Percentiles rank a stretch among this genome's conserved stretches.
These are phyloP conservation scores for Seladonia tumulorum DNA, from an alignment of 2,888 invertebrate species.

Conservation along the genomic window DNA sequence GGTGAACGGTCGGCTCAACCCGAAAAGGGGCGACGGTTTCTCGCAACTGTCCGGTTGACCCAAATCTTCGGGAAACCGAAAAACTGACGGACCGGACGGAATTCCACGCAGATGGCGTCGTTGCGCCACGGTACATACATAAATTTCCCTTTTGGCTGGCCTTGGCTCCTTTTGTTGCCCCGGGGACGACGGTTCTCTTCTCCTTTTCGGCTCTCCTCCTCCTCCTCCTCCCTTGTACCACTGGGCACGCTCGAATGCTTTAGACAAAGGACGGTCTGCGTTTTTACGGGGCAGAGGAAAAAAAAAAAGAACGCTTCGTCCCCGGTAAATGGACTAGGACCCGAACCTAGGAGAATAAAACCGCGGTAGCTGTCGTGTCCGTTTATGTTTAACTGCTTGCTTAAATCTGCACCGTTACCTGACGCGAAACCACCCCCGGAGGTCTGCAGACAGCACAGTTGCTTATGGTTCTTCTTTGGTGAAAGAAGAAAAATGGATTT, in stretches of 20 bases:
- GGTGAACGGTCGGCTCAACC: constrained; percentile 69
- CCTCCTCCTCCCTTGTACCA: constrained; percentile 25
- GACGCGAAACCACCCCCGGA: not conserved
- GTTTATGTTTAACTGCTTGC: constrained; percentile 51
- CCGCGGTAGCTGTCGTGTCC: constrained; percentile 56
- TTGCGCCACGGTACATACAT: constrained; percentile 73
- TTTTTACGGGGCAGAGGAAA: constrained; percentile 22
- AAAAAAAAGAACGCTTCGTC: constrained; percentile 21
- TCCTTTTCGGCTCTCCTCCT: not conserved
- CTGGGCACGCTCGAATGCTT: constrained; percentile 55
- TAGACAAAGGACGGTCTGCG: constrained; percentile 60
- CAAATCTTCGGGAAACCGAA: constrained; percentile 73
- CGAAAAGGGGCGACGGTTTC: constrained; percentile 64
- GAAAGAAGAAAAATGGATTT: not conserved
- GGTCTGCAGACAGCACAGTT: not conserved
- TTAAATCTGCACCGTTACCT: constrained; percentile 26
- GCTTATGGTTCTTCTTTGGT: not conserved
- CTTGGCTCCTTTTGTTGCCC: constrained; percentile 66
- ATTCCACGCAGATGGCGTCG: constrained; percentile 78
- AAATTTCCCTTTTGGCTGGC: constrained; percentile 74
- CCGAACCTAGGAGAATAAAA: constrained; percentile 33
- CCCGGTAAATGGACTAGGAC: constrained; percentile 45
- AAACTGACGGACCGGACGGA: constrained; percentile 71
- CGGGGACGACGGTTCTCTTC: constrained; percentile 4
- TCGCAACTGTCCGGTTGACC: constrained; percentile 76